Base-by-base conservation (phyloP, 1,140 invertebrate genomes). In the Agrilus planipennis region DNA sequence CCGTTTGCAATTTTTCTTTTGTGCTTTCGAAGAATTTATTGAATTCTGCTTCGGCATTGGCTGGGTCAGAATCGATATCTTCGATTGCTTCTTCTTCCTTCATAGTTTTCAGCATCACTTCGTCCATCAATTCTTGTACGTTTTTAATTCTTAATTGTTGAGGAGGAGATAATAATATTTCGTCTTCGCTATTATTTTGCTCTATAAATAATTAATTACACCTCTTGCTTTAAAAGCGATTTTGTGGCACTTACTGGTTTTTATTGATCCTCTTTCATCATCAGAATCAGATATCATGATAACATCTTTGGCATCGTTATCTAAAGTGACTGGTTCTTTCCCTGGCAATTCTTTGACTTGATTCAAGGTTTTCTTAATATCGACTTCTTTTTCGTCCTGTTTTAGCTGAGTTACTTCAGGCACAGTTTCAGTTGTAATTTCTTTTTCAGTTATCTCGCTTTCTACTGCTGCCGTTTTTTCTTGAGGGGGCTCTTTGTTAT, bases 91-190 rank as follows among this genome's bases (percentile, higher is more conserved):
- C 45, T n/a, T 41, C 36, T 25, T 57, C 59, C 41, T 61, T 58
- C 62, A 66, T 64, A 6, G 55, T 60, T 44, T 65, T 54, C 41
- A 64, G 62, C 66, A 69, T 68, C 39, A 70, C 54, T 11, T 57
- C 56, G 38, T 70, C 67, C 49, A 70, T 63, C 40, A 70, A 54
- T 20, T 65, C 60, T 42, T 69, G 67, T 11, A 67, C 58, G 48
- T 67, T 62, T 6, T 59, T 41, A 21, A 5, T 16, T 2, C n/a
- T 25, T 7, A 25, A 6, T 25, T 25, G 19, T 2, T 30, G 4
- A 3, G 20, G 29, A 5, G n/a, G n/a, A n/a, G n/a, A n/a, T n/a
- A n/a, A n/a, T n/a, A n/a, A n/a, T n/a, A n/a, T n/a, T n/a, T n/a
- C n/a, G n/a, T n/a, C n/a, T n/a, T n/a, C n/a, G n/a, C n/a, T n/a